Conservation (phyloP, 2,888 invertebrate species). For the Tachina lurida region DNA sequence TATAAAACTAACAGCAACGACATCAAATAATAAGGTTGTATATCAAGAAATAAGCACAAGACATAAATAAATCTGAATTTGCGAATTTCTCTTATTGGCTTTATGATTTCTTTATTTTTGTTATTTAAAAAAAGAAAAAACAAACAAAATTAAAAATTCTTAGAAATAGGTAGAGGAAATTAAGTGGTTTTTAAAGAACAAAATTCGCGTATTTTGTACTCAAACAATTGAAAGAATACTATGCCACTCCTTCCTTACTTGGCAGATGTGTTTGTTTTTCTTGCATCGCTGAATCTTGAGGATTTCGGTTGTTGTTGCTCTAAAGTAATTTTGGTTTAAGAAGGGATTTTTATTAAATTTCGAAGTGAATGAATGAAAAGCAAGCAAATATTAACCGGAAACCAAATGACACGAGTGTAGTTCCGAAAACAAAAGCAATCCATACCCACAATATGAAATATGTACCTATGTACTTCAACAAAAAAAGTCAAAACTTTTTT, state of each 20-base stretch:
- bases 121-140: background rate
- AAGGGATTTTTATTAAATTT: conserved; percentile 73
- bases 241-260: background rate
- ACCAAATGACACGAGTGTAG: conserved; percentile 80
- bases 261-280: conserved; percentile 62
- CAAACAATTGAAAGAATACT: conserved; percentile 1
- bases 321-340: conserved; percentile 74
- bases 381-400: conserved; percentile 74
- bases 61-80: conserved; percentile 25
- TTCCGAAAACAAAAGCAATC: conserved; percentile 70
- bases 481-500: conserved; percentile 30
- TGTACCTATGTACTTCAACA: no score
- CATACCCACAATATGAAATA: conserved; percentile 13
- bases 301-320: conserved; percentile 28
- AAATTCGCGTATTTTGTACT: conserved; percentile 34
- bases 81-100: conserved; percentile 31
- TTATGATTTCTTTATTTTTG: conserved; percentile 41
- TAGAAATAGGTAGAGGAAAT: background rate
- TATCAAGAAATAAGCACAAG: background rate
- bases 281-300: background rate
- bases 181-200: background rate
- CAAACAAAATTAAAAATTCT: background rate
- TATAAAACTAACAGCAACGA: background rate
- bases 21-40: conserved; percentile 19
- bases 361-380: conserved; percentile 63